Evolutionary conservation across 2,888 invertebrate species (phyloP), one percentile per base, ranked within the genome.

Genomic region (Mongoloraphidia duomilia): DNA sequence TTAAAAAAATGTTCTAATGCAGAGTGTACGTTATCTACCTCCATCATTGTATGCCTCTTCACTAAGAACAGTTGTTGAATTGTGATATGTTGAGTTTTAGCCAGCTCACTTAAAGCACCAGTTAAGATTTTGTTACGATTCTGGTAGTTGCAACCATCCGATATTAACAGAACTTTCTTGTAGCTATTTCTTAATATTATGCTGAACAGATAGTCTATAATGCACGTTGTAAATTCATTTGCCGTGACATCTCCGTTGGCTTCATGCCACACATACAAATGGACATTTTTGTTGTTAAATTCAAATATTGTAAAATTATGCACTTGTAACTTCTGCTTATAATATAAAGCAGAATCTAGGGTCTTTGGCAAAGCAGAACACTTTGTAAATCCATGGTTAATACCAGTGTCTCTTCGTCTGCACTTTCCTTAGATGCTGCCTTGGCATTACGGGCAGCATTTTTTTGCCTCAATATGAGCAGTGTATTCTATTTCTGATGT

Each of bases 211-310:
- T 47, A 51, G 35, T 49, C 41, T 35, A 54, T 37, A 48, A 55
- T 51, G 47, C 53, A 51, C 9, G 45, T 50, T 17, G 49, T 51
- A 47, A 54, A 54, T 51, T 56, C 54, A 45, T 53, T 56, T 34
- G 53, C 35, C 13, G 53, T 48, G 17, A 56, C 49, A 34, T 51
- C 50, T 11, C 56, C 54, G 14, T 55, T 48, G 12, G 44, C 46
- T 50, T 55, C 52, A 42, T 53, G 49, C 53, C 55, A 55, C 8
- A 51, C 49, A 67, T 66, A 45, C 74, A 91, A 91, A 91, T 79
- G 88, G 40, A 52, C 48, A 34, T 47, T 44, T 44, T 41, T 49
- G 17, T 47, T 44, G 34, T 52, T 52, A 44, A 38, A 3, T 33
- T 33, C 10, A 49, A n/a, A n/a, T n/a, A n/a, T n/a, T 44, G 34